A percentile compares a stretch with the other conserved stretches of the same genome.
These are phyloP conservation scores for Garrulus glandarius DNA, from an alignment of 2,797 vertebrate genomes.

Conservation along the genomic window DNA sequence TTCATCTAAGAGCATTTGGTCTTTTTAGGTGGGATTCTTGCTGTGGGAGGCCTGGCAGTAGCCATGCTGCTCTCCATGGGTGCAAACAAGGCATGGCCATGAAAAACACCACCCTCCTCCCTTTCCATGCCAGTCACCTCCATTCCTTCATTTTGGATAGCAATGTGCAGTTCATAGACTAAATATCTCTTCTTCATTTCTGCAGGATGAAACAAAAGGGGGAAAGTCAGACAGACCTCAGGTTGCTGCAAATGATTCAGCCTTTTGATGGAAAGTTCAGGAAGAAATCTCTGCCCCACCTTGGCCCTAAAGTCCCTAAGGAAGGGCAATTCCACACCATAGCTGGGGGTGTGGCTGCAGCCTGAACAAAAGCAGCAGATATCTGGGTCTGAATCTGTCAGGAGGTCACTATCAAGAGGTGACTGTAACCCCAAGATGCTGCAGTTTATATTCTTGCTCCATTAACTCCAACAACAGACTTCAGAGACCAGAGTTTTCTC, in stretches of 20 bases:
- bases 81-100: neutral
- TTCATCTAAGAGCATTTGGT: neutral
- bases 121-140: neutral
- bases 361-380: neutral
- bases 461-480: slow-evolving; percentile 32
- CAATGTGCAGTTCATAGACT: neutral
- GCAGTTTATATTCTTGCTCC: slow-evolving; percentile 21
- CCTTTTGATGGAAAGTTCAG: neutral
- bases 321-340: neutral
- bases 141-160: neutral
- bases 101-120: rapidly evolving
- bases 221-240: neutral
- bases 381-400: neutral
- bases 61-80: neutral
- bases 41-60: neutral
- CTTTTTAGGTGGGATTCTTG: neutral
- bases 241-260: neutral
- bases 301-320: neutral
- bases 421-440: neutral
- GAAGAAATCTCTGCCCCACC: neutral
- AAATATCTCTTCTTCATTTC: neutral
- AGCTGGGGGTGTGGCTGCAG: neutral
- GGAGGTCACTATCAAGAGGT: neutral
- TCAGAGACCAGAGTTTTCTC: slow-evolving; percentile 23
- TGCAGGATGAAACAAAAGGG: neutral